Evolutionary conservation across 1,140 invertebrate species (phyloP), one percentile per base, ranked within the genome.

Genomic region (Stegodyphus mimosarum): DNA sequence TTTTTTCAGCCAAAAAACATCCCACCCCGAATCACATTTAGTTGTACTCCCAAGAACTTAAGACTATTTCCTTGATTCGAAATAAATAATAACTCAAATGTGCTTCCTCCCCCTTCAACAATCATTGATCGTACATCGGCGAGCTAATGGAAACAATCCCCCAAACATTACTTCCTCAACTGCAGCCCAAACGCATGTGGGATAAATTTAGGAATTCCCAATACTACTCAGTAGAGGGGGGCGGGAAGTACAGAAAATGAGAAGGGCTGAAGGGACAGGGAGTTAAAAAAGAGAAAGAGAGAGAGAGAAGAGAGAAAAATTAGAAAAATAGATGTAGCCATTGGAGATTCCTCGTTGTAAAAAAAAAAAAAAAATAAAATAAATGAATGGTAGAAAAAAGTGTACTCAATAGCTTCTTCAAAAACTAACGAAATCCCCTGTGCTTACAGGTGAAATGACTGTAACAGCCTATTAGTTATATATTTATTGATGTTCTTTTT

Each of bases 121-220:
- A 33, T 33, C 33, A 33, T 33, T 33, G 33, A 33, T 33, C 33
- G 33, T 33, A 33, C 33, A 33, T 33, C 33, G 33, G 33, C 33
- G 33, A 33, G 33, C 33, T 33, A 33, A 33, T 33, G 33, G 33
- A 33, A 33, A 33, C 33, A 33, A 33, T 3, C 33, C 33, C 33
- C 33, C 33, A 33, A 33, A 33, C 33, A 33, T 33, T 33, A 33
- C 33, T 33, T 60, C 66, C 50, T 53, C 67, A 17, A 11, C 53
- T 13, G 33, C 13, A 73, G 50, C 81, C 81, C 63, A 18, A 84
- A 84, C 52, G 72, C 63, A 84, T 75, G 81, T 84, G 73, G 81
- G 71, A 18, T 83, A 83, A 73, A 83, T 74, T 70, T 67, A 73
- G 18, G 64, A 84, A 84, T 84, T 75, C 73, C 73, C 73, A 75